Conservation (phyloP, 2,113 vertebrate genomes). For the Psittacara wagleri region DNA sequence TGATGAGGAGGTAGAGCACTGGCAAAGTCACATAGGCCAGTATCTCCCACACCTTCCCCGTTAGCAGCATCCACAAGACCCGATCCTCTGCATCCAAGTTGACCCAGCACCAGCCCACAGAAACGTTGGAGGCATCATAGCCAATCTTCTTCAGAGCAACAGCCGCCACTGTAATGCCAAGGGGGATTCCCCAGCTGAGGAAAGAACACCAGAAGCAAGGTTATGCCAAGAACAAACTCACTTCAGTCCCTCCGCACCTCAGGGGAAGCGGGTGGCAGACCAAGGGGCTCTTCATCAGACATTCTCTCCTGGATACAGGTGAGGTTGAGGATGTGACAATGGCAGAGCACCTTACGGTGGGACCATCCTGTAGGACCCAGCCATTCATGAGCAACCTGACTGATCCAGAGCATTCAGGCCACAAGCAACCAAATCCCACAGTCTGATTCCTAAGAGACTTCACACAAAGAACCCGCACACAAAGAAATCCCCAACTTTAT, state of each 20-base stretch:
- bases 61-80: slow-evolving; percentile 92
- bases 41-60: slow-evolving; percentile 94
- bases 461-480: neutral
- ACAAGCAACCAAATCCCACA: neutral
- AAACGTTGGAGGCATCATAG: slow-evolving; percentile 92
- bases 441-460: no score
- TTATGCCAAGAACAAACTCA: neutral
- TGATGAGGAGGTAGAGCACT: slow-evolving; percentile 88
- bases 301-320: fast-evolving
- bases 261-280: fast-evolving
- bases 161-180: slow-evolving; percentile 83
- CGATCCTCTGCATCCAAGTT: slow-evolving; percentile 80
- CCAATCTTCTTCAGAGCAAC: slow-evolving; percentile 90
- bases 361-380: neutral
- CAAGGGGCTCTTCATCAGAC: neutral
- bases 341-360: fast-evolving
- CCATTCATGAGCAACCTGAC: neutral
- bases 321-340: neutral
- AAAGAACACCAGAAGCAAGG: neutral
- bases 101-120: slow-evolving; percentile 98
- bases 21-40: slow-evolving; percentile 90
- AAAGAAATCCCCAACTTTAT: neutral
- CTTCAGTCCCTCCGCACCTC: neutral
- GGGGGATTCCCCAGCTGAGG: slow-evolving; percentile 89
- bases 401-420: neutral